phyloP scores from a whole-genome alignment of 2,113 vertebrate species.

The Lepus europaeus region DNA sequence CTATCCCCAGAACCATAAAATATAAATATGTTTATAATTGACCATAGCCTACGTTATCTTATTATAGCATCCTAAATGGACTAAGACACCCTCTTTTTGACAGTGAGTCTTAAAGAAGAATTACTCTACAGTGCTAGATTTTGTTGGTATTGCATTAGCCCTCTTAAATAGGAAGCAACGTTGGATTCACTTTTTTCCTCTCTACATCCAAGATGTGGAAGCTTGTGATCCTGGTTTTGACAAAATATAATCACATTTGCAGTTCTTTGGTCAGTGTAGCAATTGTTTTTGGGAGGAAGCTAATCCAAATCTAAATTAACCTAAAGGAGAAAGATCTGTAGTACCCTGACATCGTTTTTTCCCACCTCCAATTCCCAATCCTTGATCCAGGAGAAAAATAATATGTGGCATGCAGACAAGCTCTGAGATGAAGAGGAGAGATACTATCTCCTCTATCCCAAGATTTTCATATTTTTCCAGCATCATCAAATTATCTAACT shows the following conservation, averaged over 20 bases:
- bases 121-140: background rate
- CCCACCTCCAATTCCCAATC: background rate
- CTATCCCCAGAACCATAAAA: background rate
- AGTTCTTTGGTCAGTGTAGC: background rate
- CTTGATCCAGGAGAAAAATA: background rate
- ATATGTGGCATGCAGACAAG: background rate
- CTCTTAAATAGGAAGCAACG: background rate
- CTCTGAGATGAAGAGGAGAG: background rate
- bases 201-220: background rate
- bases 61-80: background rate
- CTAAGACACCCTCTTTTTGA: background rate
- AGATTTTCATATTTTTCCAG: background rate
- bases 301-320: background rate
- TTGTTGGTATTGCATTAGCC: background rate
- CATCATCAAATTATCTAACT: background rate
- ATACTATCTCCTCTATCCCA: background rate
- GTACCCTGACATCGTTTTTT: background rate
- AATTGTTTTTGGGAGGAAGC: background rate
- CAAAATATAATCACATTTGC: background rate
- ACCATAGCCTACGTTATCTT: background rate
- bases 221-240: background rate
- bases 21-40: background rate
- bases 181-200: background rate
- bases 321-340: background rate
- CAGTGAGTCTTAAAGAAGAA: background rate